Evolutionary conservation across 2,888 invertebrate genomes (phyloP), one percentile per base, ranked within the genome.

Genomic region (Diarsia dahlii): DNA sequence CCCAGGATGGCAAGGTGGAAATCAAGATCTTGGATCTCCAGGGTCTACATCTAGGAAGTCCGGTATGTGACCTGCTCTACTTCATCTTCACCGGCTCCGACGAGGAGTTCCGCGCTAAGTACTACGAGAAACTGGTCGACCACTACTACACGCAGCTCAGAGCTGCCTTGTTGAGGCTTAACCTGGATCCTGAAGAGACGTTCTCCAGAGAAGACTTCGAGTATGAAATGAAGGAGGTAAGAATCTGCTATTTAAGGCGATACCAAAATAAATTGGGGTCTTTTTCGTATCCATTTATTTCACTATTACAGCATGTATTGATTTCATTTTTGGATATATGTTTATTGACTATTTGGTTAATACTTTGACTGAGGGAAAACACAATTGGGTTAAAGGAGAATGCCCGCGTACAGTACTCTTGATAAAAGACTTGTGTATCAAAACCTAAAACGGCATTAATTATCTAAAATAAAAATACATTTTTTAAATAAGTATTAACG

Each of bases 81-180:
- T 92, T 95, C 81, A 90, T 95, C 69, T 91, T 93, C 86, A 82
- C 91, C 2, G 92, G 94, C 28, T 89, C 94, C 0, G 94, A 94
- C 80, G 90, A 90, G 54, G 79, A 89, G 78, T 95, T 95, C 90
- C 87, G 95, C 3, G 86, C 81, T 20, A 71, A 88, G 23, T 80
- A 92, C 85, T 91, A 85, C 80, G 71, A 85, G 10, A 78, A 71
- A 52, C 87, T 92, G 6, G 56, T 91, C 2, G 87, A 88, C 45
- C 88, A 90, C 63, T 92, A 92, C 87, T 90, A 92, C 74, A n/a
- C 74, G 6, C 87, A 90, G 74, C 89, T 94, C 65, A 66, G 82
- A 63, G 78, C 79, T 0, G 90, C 92, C 10, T 78, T 94, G 75
- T 74, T 69, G 20, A 86, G 88, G 54, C 79, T 94, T 5, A 76